phyloP scores from a whole-genome alignment of 2,888 invertebrate genomes.

The Leptopilina myrica region DNA sequence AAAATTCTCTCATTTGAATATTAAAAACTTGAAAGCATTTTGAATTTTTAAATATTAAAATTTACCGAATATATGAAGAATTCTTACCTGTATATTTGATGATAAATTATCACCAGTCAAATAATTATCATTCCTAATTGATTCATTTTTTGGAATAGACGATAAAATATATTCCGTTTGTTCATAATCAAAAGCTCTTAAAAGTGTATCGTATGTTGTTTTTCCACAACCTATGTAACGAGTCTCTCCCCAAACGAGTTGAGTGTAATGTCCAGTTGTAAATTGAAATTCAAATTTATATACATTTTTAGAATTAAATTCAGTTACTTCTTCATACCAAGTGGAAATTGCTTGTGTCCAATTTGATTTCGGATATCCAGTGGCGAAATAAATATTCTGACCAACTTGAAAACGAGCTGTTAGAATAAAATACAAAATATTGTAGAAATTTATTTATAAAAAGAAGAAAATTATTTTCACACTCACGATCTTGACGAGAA shows the following conservation, averaged over 20 bases:
- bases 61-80: too few relatives aligned
- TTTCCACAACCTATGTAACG: constrained; percentile 42
- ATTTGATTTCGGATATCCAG: constrained; percentile 61
- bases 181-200: not conserved
- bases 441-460: not conserved
- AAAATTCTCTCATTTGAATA: too few relatives aligned
- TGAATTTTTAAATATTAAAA: too few relatives aligned
- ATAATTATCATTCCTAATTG: not conserved
- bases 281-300: constrained; percentile 9
- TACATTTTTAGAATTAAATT: constrained; percentile 29
- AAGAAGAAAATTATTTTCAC: not conserved
- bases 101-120: not conserved
- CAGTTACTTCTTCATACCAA: constrained; percentile 45
- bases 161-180: constrained; percentile 7
- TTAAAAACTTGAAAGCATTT: too few relatives aligned
- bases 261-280: constrained; percentile 41
- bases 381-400: constrained; percentile 68
- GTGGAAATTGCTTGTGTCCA: constrained; percentile 61
- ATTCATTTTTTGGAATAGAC: not conserved
- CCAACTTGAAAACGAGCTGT: constrained; percentile 72
- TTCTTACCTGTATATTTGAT: not conserved
- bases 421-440: constrained; percentile 27
- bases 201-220: constrained; percentile 20
- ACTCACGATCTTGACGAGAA: constrained; percentile 71
- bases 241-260: constrained; percentile 40